Conservation (phyloP, 2,113 vertebrate genomes). For the Scomber scombrus region DNA sequence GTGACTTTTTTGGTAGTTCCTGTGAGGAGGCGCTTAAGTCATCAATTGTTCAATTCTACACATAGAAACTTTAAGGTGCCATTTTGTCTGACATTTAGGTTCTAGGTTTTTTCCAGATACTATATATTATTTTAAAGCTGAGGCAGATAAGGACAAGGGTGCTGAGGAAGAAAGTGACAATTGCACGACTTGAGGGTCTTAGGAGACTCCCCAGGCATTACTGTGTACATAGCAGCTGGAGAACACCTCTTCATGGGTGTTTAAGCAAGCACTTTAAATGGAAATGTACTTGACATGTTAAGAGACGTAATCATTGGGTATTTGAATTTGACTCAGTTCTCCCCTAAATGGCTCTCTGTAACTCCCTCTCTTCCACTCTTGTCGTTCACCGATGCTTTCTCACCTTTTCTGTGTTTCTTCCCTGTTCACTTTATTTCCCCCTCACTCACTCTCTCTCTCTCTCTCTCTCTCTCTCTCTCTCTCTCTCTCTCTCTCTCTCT, state of each 20-base stretch:
- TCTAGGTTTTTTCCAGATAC: conserved; percentile 3
- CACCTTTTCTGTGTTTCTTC: conserved; percentile 45
- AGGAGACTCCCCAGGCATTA: conserved; percentile 72
- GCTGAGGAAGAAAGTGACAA: conserved; percentile 44
- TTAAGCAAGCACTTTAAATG: conserved; percentile 97
- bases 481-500: background rate
- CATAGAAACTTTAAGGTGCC: conserved; percentile 5
- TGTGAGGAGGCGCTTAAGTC: too few relatives aligned
- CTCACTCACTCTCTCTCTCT: background rate
- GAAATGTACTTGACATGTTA: conserved; percentile 95
- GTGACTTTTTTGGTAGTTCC: too few relatives aligned
- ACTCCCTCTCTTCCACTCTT: conserved; percentile 30
- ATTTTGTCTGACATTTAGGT: conserved; percentile 9
- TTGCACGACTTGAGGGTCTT: conserved; percentile 58
- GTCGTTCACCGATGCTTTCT: conserved; percentile 44
- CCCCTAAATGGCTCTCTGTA: conserved; percentile 65
- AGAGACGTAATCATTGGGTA: conserved; percentile 90
- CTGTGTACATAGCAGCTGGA: conserved; percentile 54
- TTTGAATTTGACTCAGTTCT: conserved; percentile 89
- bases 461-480: background rate
- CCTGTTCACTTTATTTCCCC: conserved; percentile 36
- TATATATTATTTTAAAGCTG: conserved; percentile 46
- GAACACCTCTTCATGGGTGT: conserved; percentile 89
- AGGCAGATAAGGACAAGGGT: conserved; percentile 41
- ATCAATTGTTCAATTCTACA: background rate